These are phyloP conservation scores for Dicyrtomina minuta DNA, from an alignment of 2,888 invertebrate genomes.

Conservation along the genomic window DNA sequence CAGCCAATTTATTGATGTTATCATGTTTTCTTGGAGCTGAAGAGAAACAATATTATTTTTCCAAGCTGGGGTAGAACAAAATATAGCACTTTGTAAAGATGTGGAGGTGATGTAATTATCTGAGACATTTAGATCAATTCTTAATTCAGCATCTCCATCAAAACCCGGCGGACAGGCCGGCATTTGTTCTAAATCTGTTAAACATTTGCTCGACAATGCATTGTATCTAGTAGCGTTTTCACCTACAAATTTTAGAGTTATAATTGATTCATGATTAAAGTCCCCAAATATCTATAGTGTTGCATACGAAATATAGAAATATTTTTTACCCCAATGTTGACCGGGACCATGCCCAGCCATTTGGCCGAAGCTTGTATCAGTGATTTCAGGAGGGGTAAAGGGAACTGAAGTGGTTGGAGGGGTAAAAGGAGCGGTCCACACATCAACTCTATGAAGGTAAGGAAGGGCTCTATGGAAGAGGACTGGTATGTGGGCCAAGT, in stretches of 20 bases:
- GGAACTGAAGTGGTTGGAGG: not conserved
- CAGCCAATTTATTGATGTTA: constrained; percentile 48
- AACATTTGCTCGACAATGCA: constrained; percentile 43
- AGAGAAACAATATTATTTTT: constrained; percentile 39
- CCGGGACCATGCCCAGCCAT: constrained; percentile 29
- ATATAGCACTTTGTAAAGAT: constrained; percentile 29
- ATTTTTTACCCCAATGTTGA: constrained; percentile 35
- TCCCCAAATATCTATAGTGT: not conserved
- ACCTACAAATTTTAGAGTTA: not conserved
- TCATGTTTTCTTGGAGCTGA: constrained; percentile 50
- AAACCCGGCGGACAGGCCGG: constrained; percentile 35
- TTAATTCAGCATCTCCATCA: constrained; percentile 17
- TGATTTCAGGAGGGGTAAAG: constrained; percentile 1
- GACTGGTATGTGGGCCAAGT: constrained; percentile 48
- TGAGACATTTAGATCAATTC: constrained; percentile 44
- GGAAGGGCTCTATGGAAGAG: constrained; percentile 45
- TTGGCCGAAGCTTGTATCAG: constrained; percentile 37
- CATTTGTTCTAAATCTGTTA: constrained; percentile 43
- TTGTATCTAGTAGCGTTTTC: constrained; percentile 33
- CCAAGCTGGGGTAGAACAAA: constrained; percentile 45
- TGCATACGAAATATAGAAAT: no score
- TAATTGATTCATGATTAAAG: not conserved
- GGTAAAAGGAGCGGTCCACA: constrained; percentile 43
- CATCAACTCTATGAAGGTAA: constrained; percentile 44
- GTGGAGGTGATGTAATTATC: constrained; percentile 49